Evolutionary conservation across 2,113 vertebrate species (phyloP).

Genomic region (Merops nubicus): DNA sequence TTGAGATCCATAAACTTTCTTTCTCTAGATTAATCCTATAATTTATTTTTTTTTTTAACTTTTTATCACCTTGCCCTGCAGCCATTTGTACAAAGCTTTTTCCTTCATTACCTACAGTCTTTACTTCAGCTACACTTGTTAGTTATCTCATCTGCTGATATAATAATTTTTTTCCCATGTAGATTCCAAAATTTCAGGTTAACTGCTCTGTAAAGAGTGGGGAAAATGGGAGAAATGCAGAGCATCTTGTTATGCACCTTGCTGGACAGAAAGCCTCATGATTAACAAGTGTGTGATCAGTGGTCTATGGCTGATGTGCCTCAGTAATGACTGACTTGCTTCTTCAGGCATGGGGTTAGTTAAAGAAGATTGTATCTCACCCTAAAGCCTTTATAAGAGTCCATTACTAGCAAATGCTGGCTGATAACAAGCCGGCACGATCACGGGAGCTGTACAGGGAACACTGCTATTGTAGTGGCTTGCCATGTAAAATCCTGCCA

Average conservation of each 20-base stretch:
- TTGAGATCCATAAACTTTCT: neutral
- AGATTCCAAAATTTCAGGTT: neutral
- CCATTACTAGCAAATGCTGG: neutral
- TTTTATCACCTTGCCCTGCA: neutral
- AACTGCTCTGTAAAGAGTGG: neutral
- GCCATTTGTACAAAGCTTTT: neutral
- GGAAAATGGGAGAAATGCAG: neutral
- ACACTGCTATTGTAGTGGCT: neutral
- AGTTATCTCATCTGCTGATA: neutral
- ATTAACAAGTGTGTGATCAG: neutral
- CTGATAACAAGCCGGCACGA: neutral
- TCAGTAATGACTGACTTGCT: neutral
- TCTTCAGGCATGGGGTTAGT: neutral
- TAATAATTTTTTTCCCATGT: neutral
- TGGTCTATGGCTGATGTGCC: neutral
- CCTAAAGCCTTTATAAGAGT: neutral
- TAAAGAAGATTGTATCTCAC: neutral
- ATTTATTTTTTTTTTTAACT: neutral
- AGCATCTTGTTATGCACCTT: neutral
- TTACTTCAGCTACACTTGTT: neutral
- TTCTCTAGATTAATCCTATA: neutral
- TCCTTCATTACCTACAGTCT: neutral
- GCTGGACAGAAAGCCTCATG: neutral
- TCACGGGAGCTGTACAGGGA: neutral
- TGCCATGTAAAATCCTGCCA: neutral